These are phyloP conservation scores for Chinchilla lanigera DNA, from an alignment of 2,113 vertebrate genomes.

Conservation along the genomic window DNA sequence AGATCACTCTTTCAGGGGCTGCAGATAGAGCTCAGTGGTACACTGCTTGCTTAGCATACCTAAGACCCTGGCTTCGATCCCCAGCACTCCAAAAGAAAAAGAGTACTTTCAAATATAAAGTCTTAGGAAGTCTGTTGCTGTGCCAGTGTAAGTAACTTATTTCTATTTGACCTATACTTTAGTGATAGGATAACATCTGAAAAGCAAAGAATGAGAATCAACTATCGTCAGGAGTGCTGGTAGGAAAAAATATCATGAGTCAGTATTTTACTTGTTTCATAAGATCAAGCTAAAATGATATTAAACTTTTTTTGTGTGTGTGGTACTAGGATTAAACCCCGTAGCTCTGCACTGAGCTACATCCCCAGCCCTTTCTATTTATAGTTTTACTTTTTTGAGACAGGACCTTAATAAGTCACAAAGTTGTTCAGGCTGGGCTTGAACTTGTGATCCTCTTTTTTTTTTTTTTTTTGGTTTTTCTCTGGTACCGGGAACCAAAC, in stretches of 20 bases:
- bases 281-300: constrained; percentile 53
- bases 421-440: neutral
- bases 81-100: neutral
- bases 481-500: too few relatives aligned
- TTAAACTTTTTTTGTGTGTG: constrained; percentile 16
- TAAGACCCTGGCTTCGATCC: neutral
- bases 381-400: neutral
- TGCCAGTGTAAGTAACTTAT: constrained; percentile 33
- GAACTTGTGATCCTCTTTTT: neutral
- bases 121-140: constrained; percentile 32
- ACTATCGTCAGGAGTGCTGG: constrained; percentile 23
- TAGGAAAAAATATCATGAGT: constrained; percentile 20
- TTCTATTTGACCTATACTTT: constrained; percentile 37
- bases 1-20: constrained; percentile 34
- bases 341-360: neutral
- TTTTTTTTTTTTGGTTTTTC: too few relatives aligned
- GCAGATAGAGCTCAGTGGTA: neutral
- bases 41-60: neutral
- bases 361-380: neutral
- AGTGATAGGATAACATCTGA: constrained; percentile 18
- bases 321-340: neutral
- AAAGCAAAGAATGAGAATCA: constrained; percentile 36
- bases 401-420: neutral
- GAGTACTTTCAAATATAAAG: constrained; percentile 37
- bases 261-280: constrained; percentile 61